Evolutionary conservation across 2,888 invertebrate species (phyloP), one percentile per base, ranked within the genome.

Genomic region (Ennomos quercinarius): DNA sequence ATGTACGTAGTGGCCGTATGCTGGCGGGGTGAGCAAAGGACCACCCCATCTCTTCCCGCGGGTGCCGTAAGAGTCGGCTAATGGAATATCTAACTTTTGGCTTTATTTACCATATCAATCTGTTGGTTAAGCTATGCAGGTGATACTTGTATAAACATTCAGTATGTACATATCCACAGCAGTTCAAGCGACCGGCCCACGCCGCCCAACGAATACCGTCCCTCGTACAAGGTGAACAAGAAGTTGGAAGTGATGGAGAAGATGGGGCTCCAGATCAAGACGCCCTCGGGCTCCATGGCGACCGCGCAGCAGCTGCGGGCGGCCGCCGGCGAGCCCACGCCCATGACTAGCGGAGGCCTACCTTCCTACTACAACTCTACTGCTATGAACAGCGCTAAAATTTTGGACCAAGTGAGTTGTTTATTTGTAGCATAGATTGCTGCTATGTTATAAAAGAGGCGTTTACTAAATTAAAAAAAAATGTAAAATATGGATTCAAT

Each of bases 361-460:
- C 96, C 96, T 6, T 94, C 95, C 54, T 97, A 95, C 84, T 96
- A 95, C 80, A 96, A 96, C 83, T 95, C 96, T 38, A 94, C 95
- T 13, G 95, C 96, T 10, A 94, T 96, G 44, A 95, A 95, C 78
- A 95, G 96, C 41, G 95, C 95, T 63, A 96, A 97, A 77, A 97
- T 98, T 80, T 95, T 97, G 8, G 96, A 98, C 71, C 97, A 82
- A 83, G 84, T 82, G 13, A 35, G 17, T 41, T 34, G 11, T 34
- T 2, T 11, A 8, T 13, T 4, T 10, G 13, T 42, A 13, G 13
- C 0, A 42, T 6, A 9, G 13, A 17, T 4, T n/a, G n/a, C n/a
- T n/a, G n/a, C n/a, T n/a, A n/a, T n/a, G n/a, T n/a, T n/a, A n/a
- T n/a, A n/a, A n/a, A n/a, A n/a, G n/a, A n/a, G n/a, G n/a, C n/a